Conservation (phyloP, 2,888 invertebrate species). For the Cyclophora albipunctata region DNA sequence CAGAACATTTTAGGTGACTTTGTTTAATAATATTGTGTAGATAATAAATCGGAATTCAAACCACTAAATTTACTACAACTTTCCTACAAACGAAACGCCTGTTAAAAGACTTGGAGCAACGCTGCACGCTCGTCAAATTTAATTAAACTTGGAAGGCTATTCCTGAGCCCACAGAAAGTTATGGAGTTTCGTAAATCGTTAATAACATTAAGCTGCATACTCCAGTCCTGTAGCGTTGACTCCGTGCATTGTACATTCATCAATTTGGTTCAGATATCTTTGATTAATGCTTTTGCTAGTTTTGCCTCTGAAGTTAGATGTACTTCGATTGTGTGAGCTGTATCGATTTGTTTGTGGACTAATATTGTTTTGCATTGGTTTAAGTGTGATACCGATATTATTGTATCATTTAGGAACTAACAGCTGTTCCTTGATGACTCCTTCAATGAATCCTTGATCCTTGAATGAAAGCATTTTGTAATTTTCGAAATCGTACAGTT, state of each 20-base stretch:
- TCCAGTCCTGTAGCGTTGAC: neutral
- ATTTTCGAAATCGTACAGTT: too few relatives aligned
- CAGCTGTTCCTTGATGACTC: too few relatives aligned
- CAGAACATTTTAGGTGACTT: neutral
- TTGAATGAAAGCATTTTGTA: too few relatives aligned
- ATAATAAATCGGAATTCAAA: neutral
- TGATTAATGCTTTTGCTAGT: neutral
- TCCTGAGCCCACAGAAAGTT: conserved; percentile 14
- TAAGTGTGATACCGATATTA: too few relatives aligned
- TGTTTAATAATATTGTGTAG: neutral
- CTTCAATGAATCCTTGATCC: too few relatives aligned
- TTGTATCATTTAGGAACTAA: too few relatives aligned
- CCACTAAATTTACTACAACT: neutral
- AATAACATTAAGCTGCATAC: conserved; percentile 15
- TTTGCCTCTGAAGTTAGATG: too few relatives aligned
- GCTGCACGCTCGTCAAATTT: conserved; percentile 14
- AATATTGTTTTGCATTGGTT: too few relatives aligned
- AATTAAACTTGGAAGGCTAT: conserved; percentile 19
- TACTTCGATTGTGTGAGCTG: too few relatives aligned
- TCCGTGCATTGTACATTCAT: neutral
- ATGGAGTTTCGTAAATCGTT: conserved; percentile 20
- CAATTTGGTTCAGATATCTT: neutral
- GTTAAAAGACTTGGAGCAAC: conserved; percentile 19
- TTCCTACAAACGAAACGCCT: conserved; percentile 9
- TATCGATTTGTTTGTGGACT: too few relatives aligned